phyloP scores from a whole-genome alignment of 2,797 vertebrate genomes.

The Nannoperca obscura region DNA sequence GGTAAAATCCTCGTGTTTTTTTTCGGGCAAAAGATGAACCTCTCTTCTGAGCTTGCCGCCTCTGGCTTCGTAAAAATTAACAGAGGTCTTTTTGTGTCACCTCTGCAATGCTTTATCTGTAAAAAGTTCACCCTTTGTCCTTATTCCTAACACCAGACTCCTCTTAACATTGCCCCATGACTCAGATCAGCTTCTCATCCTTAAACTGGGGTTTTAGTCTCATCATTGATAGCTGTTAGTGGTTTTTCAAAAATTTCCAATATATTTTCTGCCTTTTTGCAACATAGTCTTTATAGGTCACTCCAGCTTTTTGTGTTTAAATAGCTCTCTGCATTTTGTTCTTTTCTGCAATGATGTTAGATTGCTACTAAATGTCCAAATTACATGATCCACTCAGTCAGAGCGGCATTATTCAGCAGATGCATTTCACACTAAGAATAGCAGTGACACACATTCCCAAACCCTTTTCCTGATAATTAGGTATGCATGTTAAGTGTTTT shows the following conservation, averaged over 20 bases:
- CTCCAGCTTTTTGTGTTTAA: conserved; percentile 9
- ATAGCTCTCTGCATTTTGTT: conserved; percentile 13
- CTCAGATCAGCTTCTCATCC: conserved; percentile 57
- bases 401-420: conserved; percentile 44
- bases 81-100: conserved; percentile 76
- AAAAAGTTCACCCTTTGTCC: conserved; percentile 63
- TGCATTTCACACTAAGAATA: conserved; percentile 70
- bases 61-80: conserved; percentile 59
- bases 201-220: conserved; percentile 42
- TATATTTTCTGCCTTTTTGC: conserved; percentile 12
- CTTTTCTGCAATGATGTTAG: conserved; percentile 4
- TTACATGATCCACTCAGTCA: conserved; percentile 35
- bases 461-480: conserved; percentile 72
- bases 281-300: background rate
- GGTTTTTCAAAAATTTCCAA: background rate
- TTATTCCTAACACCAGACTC: conserved; percentile 38
- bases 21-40: conserved; percentile 45
- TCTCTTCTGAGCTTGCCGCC: conserved; percentile 58
- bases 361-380: conserved; percentile 25
- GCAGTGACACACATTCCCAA: conserved; percentile 76
- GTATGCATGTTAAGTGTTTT: conserved; percentile 75
- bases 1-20: conserved; percentile 77
- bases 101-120: conserved; percentile 34
- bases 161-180: conserved; percentile 57
- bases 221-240: conserved; percentile 1